Evolutionary conservation across 2,888 invertebrate species (phyloP).

Genomic region (Melanchra persicariae): DNA sequence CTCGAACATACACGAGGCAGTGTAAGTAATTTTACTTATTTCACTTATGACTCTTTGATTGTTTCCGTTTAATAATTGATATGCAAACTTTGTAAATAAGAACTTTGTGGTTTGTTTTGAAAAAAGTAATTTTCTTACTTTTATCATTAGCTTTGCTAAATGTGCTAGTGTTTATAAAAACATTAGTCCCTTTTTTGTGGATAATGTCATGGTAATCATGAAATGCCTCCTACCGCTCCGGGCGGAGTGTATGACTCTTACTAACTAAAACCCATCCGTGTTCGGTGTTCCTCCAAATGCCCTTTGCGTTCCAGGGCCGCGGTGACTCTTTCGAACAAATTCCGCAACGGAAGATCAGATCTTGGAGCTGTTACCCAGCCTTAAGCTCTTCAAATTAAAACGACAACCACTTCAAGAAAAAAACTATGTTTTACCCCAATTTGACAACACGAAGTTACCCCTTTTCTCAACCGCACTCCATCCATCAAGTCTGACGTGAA

Average conservation of each 20-base stretch:
- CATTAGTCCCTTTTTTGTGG: too few species aligned
- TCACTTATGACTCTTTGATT: neutral
- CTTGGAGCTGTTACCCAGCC: too few species aligned
- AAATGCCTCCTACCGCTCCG: too few species aligned
- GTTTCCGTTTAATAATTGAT: neutral
- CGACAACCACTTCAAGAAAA: neutral
- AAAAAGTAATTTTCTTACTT: neutral
- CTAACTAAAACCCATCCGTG: too few species aligned
- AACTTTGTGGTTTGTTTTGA: neutral
- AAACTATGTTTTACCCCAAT: neutral
- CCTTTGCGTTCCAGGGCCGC: too few species aligned
- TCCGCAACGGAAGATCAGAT: too few species aligned
- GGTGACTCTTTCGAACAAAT: too few species aligned
- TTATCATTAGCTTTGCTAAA: neutral
- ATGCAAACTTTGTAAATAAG: neutral
- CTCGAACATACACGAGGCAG: constrained; percentile 1
- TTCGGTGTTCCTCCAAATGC: too few species aligned
- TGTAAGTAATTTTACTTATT: neutral
- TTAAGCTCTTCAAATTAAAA: neutral
- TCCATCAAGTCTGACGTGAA: constrained; percentile 11
- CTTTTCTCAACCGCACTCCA: neutral
- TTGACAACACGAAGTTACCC: neutral
- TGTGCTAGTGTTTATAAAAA: neutral
- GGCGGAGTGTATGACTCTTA: too few species aligned
- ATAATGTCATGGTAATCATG: too few species aligned